Base-by-base conservation (phyloP, 2,888 invertebrate genomes). In the Leptogaster cylindrica region DNA sequence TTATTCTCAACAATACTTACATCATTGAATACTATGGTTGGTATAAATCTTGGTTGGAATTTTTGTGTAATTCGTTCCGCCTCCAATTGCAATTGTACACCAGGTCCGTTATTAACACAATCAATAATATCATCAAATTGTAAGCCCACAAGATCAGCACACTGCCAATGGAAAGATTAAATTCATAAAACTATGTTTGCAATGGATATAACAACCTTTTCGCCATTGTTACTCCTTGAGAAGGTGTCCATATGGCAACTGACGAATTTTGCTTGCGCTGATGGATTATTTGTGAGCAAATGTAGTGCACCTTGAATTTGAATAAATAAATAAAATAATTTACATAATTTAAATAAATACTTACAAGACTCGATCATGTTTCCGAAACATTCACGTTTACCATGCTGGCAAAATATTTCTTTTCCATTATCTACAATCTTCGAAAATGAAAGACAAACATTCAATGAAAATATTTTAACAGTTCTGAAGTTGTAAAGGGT, bases 351-450 rank as follows among this genome's bases (percentile, higher is more conserved):
- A n/a, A n/a, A n/a, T n/a, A n/a, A n/a, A n/a, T n/a, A 73, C n/a
- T n/a, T n/a, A n/a, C 87, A 86, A 52, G 85, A 84, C 73, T 86
- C 84, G 6, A 86, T 79, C 68, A 82, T 75, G 72, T 87, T 86
- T 4, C 86, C 86, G 25, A 76, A 74, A 70, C 87, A 87, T 74
- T 86, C 86, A 1, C 77, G 69, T 0, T 83, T 79, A 0, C 87
- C 86, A 72, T 86, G 86, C 75, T 86, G 86, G 73, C 87, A 87
- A 64, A 77, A 71, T 67, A 85, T 84, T 0, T 78, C 77, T 28
- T 72, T 71, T 41, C 77, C 72, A 0, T 79, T 80, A 14, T 70
- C 69, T 12, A 70, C 20, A 46, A 70, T 73, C 73, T 73, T 39
- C n/a, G 6, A 10, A 18, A 18, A 20, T 20, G 7, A 33, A 48